phyloP scores from a whole-genome alignment of 2,113 vertebrate species.

The Centropus bengalensis region DNA sequence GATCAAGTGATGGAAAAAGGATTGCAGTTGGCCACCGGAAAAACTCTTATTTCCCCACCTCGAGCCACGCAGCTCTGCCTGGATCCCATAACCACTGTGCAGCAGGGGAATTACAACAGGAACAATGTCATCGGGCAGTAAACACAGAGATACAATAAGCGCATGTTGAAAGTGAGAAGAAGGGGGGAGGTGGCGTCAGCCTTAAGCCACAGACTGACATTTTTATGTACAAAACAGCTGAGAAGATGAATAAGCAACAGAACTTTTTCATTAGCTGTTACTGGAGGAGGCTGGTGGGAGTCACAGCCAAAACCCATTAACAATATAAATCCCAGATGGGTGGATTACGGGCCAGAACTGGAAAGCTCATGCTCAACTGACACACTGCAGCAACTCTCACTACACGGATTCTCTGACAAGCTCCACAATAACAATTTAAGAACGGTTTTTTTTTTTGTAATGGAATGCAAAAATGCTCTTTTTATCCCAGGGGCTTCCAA shows the following conservation, averaged over 20 bases:
- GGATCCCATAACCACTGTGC: neutral
- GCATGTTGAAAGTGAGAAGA: neutral
- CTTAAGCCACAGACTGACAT: slow-evolving; percentile 25
- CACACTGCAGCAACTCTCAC: neutral
- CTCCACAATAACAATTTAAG: neutral
- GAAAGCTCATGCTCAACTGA: neutral
- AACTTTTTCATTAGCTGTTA: slow-evolving; percentile 4
- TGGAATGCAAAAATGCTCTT: neutral
- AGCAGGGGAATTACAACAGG: neutral
- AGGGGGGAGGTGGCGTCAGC: neutral
- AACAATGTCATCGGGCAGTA: neutral
- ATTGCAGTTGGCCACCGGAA: neutral
- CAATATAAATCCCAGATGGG: slow-evolving; percentile 37
- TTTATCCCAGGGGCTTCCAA: neutral
- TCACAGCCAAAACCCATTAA: slow-evolving; percentile 11
- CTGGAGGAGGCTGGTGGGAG: neutral
- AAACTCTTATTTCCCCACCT: neutral
- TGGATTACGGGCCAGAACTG: neutral
- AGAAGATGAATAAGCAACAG: slow-evolving; percentile 12
- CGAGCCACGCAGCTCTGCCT: neutral
- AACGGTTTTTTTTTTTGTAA: neutral
- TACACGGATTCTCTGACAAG: neutral
- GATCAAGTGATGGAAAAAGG: neutral
- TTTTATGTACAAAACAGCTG: slow-evolving; percentile 16
- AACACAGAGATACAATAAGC: neutral